Base-by-base conservation (phyloP, 92 coral and sea anemone species). In the Zoanthus sociatus region DNA sequence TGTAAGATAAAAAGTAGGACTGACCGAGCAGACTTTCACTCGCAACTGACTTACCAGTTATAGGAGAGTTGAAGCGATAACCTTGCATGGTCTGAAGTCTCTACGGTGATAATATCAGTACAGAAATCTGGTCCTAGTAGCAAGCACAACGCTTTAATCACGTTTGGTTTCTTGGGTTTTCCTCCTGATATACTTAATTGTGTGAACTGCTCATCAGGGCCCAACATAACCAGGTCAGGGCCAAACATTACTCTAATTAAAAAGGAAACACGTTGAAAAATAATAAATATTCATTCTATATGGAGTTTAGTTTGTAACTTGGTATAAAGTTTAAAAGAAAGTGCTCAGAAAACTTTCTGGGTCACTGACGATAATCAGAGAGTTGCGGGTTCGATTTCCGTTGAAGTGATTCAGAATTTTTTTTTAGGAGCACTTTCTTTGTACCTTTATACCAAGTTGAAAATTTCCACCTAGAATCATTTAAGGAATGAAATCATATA, bases 81-180 rank as follows among this genome's bases (percentile, higher is more conserved):
- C 20, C 99, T 85, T 16, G 99, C 99, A 64, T 97, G 99, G 83
- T 97, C 99, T 88, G 99, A 93, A 9, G 99, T 97, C 76, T 97
- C 99, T 53, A 97, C 99, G 33, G 98, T 96, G 33, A 97, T 91
- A 48, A 97, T 97, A 72, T 97, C 99, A 15, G 99, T 97, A 87
- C 99, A 97, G 91, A 97, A 97, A 87, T 97, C 99, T 61, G 99
- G 99, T 33, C 99, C 99, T 63, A 97, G 87, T 31, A 97, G 94
- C 74, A 77, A 90, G 86, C 99, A 96, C 90, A 97, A 88, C 46
- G 99, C 98, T 74, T 97, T 97, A 84, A 97, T 97, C 13, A 97
- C 99, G 87, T 97, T 97, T 12, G 99, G 99, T 55, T 92, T 94
- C 89, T 97, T 97, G 79, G 99, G 99, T 68, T 97, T 97, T 70